A percentile compares a stretch with the other conserved stretches of the same genome.
phyloP scores from a whole-genome alignment of 2,797 vertebrate genomes.

The Astyanax mexicanus region DNA sequence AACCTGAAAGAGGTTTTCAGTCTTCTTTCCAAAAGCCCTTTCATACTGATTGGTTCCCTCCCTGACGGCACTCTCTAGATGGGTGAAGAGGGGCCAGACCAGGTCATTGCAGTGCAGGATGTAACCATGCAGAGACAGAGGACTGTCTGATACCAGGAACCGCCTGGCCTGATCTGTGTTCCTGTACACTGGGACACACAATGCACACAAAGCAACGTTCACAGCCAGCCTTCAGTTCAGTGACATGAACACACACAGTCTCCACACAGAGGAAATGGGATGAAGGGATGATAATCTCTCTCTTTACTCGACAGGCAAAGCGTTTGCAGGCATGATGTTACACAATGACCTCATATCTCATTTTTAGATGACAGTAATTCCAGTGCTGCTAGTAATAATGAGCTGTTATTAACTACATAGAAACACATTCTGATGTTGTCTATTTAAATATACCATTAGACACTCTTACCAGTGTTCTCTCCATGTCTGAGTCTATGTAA shows the following conservation, averaged over 20 bases:
- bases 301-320: neutral
- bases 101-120: slow-evolving; percentile 76
- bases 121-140: slow-evolving; percentile 81
- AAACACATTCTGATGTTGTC: too few relatives aligned
- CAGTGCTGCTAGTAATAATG: neutral
- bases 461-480: slow-evolving; percentile 64
- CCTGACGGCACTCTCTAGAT: slow-evolving; percentile 80
- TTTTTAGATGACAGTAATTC: neutral
- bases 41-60: slow-evolving; percentile 80
- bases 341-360: neutral
- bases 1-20: slow-evolving; percentile 78
- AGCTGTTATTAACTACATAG: neutral
- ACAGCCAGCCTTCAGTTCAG: slow-evolving; percentile 18
- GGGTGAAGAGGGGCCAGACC: slow-evolving; percentile 83
- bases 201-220: slow-evolving; percentile 38
- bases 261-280: neutral
- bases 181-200: slow-evolving; percentile 74
- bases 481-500: slow-evolving; percentile 71
- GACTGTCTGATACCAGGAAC: slow-evolving; percentile 78
- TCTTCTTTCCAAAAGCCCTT: slow-evolving; percentile 67
- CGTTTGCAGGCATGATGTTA: neutral
- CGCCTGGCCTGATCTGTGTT: slow-evolving; percentile 77
- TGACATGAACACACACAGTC: slow-evolving; percentile 12
- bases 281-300: neutral
- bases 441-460: neutral